Base-by-base conservation (phyloP, 2,888 invertebrate species). In the Odiellus spinosus region DNA sequence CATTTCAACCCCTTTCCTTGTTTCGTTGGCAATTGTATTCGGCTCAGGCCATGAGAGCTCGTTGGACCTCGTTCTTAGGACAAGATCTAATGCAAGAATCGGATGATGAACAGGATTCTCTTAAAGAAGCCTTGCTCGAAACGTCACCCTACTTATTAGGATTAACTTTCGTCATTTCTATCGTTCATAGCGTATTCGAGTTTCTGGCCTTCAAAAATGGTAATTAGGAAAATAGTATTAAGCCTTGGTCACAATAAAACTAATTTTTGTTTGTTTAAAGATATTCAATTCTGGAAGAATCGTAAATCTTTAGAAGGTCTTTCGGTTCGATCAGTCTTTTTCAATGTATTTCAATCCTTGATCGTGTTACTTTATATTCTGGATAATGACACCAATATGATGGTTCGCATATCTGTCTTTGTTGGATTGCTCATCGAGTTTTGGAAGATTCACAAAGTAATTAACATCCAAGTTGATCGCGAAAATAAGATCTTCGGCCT, bases 251-350 rank as follows among this genome's bases (percentile, higher is more conserved):
- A 6, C 8, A 26, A 26, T 26, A 26, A 26, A 26, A 26, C 8
- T 26, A 26, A 26, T 26, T 40, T 20, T 43, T 48, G 49, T 44
- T 56, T 50, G 48, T 52, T 63, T 61, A 18, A 66, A 78, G 78
- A 99, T 66, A 99, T 99, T 61, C 98, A 99, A 67, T 99, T 99
- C 66, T 99, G 98, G 98, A 90, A 91, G 60, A 93, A 91, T 61
- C 76, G 95, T 14, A 88, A 95, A 64, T 90, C 91, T 0, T 71
- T 98, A 40, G 96, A 98, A 69, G 96, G 96, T 10, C 73, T 99
- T 35, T 96, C 96, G 0, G 96, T 99, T 3, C 77, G 96, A 55
- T 93, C 90, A 1, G 95, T 99, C 21, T 91, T 99, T 67, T 98
- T 98, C 70, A 90, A 87, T 61, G 93, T 98, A 4, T 95, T 98